These are phyloP conservation scores for Cephus sareptanus DNA, from an alignment of 2,888 invertebrate species.

Conservation along the genomic window DNA sequence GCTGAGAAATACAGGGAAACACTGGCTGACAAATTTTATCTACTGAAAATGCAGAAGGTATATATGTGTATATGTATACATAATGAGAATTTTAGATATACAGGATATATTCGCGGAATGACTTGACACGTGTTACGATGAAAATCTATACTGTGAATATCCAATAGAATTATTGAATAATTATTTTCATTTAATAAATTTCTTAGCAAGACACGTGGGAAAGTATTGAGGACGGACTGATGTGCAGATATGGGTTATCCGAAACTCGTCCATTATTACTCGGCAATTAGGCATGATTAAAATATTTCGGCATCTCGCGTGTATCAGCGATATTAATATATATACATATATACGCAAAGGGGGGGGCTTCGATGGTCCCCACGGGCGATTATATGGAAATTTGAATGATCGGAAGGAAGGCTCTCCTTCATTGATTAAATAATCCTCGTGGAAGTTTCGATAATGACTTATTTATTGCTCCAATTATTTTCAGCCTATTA, in stretches of 20 bases:
- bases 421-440: slow-evolving; percentile 61
- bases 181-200: not conserved
- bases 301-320: slow-evolving; percentile 65
- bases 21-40: not conserved
- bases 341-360: slow-evolving; percentile 8
- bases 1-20: not conserved
- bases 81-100: not conserved
- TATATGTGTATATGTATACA: not conserved
- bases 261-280: slow-evolving; percentile 59
- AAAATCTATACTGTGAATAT: not conserved
- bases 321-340: slow-evolving; percentile 64
- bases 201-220: not conserved
- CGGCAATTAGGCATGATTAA: slow-evolving; percentile 66
- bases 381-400: slow-evolving; percentile 50
- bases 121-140: not conserved
- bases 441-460: slow-evolving; percentile 50
- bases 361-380: not conserved
- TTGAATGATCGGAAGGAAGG: slow-evolving; percentile 52
- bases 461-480: slow-evolving; percentile 65
- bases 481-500: slow-evolving; percentile 60
- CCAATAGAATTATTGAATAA: not conserved
- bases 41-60: not conserved
- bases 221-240: not conserved
- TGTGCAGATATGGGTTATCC: not conserved
- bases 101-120: not conserved